phyloP scores from a whole-genome alignment of 1,140 invertebrate species.

The Saccostrea cuccullata region DNA sequence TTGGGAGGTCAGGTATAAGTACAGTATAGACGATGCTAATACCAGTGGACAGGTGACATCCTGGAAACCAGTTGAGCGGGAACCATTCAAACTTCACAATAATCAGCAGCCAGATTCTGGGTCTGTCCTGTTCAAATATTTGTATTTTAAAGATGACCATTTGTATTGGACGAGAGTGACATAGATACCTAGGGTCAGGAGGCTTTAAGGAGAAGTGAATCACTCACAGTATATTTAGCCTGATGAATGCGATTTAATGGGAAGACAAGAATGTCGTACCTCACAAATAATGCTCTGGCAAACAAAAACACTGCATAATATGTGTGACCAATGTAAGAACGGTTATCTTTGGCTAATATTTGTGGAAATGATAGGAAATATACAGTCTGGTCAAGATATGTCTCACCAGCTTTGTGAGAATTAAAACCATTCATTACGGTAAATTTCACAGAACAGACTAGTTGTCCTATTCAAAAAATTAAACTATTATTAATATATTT shows the following conservation, averaged over 20 bases:
- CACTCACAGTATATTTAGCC: background rate
- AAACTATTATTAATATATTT: no score
- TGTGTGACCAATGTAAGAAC: background rate
- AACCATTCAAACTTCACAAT: background rate
- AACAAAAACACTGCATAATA: slow-evolving; percentile 5
- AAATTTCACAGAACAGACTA: no score
- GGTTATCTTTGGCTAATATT: slow-evolving; percentile 23
- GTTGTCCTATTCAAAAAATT: background rate
- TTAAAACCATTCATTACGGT: no score
- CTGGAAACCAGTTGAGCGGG: background rate
- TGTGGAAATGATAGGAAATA: background rate
- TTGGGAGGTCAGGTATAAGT: background rate
- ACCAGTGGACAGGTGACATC: background rate
- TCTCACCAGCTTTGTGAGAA: no score
- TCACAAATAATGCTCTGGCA: slow-evolving; percentile 17
- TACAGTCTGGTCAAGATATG: no score
- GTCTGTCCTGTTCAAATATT: background rate
- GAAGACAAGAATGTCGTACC: background rate
- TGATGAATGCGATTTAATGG: background rate
- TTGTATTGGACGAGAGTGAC: background rate
- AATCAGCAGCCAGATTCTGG: background rate
- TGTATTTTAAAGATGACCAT: background rate
- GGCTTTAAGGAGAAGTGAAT: background rate
- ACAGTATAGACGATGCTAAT: background rate
- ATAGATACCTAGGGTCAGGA: background rate